phyloP scores from a whole-genome alignment of 2,888 invertebrate genomes.

The Penaeus monodon region DNA sequence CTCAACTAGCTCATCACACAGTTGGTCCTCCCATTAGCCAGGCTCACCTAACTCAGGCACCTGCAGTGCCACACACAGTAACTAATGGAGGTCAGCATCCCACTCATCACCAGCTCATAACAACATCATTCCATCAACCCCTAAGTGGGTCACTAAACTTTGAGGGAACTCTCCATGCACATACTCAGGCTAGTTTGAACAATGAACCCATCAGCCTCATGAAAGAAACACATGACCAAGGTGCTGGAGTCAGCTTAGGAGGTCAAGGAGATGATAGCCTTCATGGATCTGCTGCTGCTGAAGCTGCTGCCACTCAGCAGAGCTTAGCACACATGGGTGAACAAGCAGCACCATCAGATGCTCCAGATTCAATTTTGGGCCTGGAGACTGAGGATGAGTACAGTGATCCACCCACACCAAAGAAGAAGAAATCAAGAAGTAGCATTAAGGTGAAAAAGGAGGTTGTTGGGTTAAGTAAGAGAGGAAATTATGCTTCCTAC shows the following conservation, averaged over 20 bases:
- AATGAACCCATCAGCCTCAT: conserved; percentile 60
- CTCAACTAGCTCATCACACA: conserved; percentile 49
- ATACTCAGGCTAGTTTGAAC: conserved; percentile 40
- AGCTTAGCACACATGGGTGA: conserved; percentile 41
- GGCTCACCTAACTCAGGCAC: conserved; percentile 44
- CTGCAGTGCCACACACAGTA: conserved; percentile 47
- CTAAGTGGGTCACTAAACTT: conserved; percentile 48
- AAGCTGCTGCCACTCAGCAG: conserved; percentile 30
- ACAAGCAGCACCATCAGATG: conserved; percentile 41
- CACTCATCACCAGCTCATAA: conserved; percentile 51
- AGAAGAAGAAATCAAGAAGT: conserved; percentile 29
- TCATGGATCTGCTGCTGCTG: conserved; percentile 24
- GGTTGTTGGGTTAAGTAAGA: conserved; percentile 50
- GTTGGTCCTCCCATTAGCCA: conserved; percentile 48
- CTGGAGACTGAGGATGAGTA: conserved; percentile 53
- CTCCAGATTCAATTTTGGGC: conserved; percentile 45
- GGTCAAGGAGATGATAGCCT: conserved; percentile 46
- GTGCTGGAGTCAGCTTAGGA: conserved; percentile 37
- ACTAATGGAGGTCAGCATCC: conserved; percentile 40
- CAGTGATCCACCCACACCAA: conserved; percentile 51
- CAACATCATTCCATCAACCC: conserved; percentile 60
- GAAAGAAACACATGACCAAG: conserved; percentile 56
- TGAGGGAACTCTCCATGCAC: conserved; percentile 56
- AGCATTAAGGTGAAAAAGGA: conserved; percentile 9
- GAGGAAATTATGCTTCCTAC: conserved; percentile 67